Conservation (phyloP, 2,113 vertebrate species). For the Heptranchias perlo region DNA sequence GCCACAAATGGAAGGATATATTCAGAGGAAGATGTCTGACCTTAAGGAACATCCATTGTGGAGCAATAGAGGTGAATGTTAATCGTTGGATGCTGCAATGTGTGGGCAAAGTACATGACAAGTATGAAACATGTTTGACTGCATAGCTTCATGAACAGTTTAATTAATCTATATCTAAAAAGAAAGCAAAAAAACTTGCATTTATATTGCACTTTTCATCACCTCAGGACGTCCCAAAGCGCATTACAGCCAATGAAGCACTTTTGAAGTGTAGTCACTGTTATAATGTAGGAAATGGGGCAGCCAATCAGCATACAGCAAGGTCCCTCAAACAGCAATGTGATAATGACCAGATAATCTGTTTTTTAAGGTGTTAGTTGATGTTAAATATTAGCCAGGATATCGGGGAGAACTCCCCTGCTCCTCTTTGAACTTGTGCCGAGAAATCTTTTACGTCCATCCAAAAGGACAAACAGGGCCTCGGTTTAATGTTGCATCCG, state of each 20-base stretch:
- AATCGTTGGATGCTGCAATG: background rate
- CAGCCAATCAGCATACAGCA: background rate
- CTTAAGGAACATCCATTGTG: background rate
- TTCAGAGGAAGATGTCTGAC: background rate
- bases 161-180: background rate
- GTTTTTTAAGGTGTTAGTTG: background rate
- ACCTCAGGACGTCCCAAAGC: background rate
- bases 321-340: background rate
- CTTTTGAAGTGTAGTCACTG: background rate
- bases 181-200: background rate
- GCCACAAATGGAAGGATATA: background rate
- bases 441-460: background rate
- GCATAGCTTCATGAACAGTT: background rate
- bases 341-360: background rate
- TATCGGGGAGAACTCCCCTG: background rate
- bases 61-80: background rate
- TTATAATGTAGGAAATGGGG: background rate
- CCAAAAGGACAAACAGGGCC: no score
- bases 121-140: background rate
- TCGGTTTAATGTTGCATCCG: background rate
- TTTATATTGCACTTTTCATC: background rate
- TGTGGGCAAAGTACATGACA: background rate
- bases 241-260: background rate
- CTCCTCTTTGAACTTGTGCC: background rate
- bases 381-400: background rate